These are phyloP conservation scores for Drosophila albomicans DNA, from an alignment of 1,140 invertebrate genomes.

Conservation along the genomic window DNA sequence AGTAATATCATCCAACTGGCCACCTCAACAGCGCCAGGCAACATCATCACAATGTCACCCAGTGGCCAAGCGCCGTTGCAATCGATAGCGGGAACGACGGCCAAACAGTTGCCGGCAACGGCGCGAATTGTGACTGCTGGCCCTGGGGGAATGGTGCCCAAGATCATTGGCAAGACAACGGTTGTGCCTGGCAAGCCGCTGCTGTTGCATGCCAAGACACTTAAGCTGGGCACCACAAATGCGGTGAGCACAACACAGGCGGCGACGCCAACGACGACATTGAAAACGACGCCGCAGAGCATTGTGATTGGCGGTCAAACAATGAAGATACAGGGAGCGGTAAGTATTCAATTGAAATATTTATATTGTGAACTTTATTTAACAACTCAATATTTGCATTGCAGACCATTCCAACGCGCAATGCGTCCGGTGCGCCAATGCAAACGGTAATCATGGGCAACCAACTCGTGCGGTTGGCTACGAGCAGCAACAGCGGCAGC, in stretches of 20 bases:
- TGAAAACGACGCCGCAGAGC: constrained; percentile 62
- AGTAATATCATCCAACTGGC: constrained; percentile 65
- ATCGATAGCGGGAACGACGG: not conserved
- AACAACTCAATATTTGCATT: not conserved
- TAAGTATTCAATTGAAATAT: constrained; percentile 28
- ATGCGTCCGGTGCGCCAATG: constrained; percentile 40
- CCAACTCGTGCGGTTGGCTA: constrained; percentile 72
- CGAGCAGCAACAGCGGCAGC: constrained; percentile 52
- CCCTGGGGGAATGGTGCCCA: constrained; percentile 41
- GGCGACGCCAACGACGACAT: not conserved
- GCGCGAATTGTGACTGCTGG: constrained; percentile 79
- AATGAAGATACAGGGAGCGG: constrained; percentile 75
- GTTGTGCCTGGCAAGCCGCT: constrained; percentile 86
- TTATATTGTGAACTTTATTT: not conserved
- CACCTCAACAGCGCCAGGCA: constrained; percentile 44
- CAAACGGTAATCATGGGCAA: constrained; percentile 85
- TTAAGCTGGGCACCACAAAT: constrained; percentile 53
- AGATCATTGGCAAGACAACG: constrained; percentile 75
- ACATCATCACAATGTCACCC: constrained; percentile 60
- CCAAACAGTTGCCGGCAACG: constrained; percentile 74
- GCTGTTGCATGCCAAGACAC: constrained; percentile 61
- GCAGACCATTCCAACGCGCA: constrained; percentile 51
- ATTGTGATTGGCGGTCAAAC: constrained; percentile 84
- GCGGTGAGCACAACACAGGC: constrained; percentile 28
- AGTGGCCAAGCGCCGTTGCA: constrained; percentile 13